Evolutionary conservation across 2,888 invertebrate species (phyloP).

Genomic region (Nephrotoma flavescens): DNA sequence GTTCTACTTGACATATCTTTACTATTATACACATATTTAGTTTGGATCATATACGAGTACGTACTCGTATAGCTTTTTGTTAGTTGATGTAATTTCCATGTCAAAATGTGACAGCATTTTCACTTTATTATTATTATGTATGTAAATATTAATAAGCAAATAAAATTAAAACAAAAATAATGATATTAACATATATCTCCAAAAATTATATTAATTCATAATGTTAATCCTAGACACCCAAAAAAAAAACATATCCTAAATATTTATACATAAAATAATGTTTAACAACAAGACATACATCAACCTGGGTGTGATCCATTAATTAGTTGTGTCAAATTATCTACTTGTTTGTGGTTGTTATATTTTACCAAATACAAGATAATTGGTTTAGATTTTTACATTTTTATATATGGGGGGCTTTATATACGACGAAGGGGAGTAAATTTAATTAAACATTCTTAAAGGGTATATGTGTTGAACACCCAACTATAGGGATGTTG

Average conservation of each 20-base stretch:
- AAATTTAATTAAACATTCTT: neutral
- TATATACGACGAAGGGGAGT: neutral
- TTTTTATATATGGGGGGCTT: neutral
- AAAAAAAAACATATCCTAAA: neutral
- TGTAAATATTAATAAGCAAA: neutral
- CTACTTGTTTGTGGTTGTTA: neutral
- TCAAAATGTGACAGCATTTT: neutral
- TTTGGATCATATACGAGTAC: neutral
- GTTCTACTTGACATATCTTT: neutral
- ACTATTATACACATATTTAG: neutral
- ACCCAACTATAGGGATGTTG: too few relatives aligned
- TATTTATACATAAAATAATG: neutral
- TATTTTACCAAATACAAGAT: neutral
- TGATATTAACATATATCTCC: neutral
- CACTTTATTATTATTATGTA: neutral
- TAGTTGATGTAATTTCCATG: neutral
- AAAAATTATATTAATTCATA: neutral
- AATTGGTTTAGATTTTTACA: neutral
- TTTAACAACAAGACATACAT: neutral
- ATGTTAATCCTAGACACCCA: neutral
- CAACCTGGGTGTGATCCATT: constrained; percentile 3
- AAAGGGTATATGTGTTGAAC: neutral
- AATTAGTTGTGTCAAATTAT: constrained; percentile 5
- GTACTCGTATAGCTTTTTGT: neutral
- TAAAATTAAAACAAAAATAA: neutral